Percentiles rank a stretch among this genome's conserved stretches.
These are phyloP conservation scores for Patella caerulea DNA, from an alignment of 2,888 invertebrate species.

Conservation along the genomic window DNA sequence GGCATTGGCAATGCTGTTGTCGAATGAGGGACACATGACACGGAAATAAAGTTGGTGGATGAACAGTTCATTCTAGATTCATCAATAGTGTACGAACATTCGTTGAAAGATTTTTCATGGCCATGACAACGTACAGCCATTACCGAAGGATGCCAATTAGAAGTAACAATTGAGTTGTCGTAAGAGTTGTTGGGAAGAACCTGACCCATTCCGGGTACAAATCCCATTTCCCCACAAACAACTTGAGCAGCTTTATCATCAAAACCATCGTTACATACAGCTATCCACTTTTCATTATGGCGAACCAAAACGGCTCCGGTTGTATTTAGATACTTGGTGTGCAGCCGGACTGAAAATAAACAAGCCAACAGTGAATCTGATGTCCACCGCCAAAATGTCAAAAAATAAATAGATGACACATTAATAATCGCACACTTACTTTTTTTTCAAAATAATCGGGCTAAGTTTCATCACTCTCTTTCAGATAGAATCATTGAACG, in stretches of 20 bases:
- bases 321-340: neutral
- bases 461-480: too few relatives aligned
- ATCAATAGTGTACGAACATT: neutral
- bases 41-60: neutral
- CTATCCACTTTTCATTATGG: neutral
- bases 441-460: too few relatives aligned
- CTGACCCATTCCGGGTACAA: neutral
- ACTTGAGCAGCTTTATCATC: neutral
- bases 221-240: constrained; percentile 2
- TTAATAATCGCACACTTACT: too few relatives aligned
- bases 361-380: neutral
- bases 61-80: neutral
- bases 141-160: neutral
- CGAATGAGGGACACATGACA: neutral
- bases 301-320: neutral
- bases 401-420: too few relatives aligned
- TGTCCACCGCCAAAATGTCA: too few relatives aligned
- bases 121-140: neutral
- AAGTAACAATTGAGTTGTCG: neutral
- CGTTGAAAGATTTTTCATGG: neutral
- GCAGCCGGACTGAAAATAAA: neutral
- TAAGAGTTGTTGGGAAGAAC: neutral
- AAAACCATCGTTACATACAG: neutral
- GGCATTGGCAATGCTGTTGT: neutral
- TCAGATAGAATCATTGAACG: too few relatives aligned